Evolutionary conservation across 2,113 vertebrate species (phyloP), one percentile per base, ranked within the genome.

Genomic region (Hippolais icterina): DNA sequence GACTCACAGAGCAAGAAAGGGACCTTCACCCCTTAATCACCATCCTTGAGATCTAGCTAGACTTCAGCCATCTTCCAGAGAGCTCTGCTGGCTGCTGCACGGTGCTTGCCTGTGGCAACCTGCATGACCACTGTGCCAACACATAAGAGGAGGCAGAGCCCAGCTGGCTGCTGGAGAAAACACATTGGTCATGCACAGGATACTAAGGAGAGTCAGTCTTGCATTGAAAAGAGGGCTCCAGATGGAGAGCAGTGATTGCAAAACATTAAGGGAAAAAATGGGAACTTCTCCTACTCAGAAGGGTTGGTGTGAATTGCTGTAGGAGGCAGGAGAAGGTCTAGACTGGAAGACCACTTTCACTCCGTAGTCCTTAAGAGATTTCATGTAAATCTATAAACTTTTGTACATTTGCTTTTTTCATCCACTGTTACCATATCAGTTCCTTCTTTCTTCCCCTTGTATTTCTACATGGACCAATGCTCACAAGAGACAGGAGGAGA

Each of bases 111-210:
- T 47, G 15, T 1, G 10, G 22, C 42, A 83, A 41, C 20, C 33
- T 77, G 33, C 6, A 8, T 10, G 16, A 39, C 50, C 39, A 6
- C 19, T 0, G 0, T 65, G 46, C 35, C 65, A 79, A 46, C 0
- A 5, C 33, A 60, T 6, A 2, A 1, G 47, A 68, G 57, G 56
- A 74, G 42, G 21, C 78, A 91, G 61, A 69, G 50, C 22, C 56
- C 68, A 75, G 50, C 12, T 0, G 0, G 44, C 16, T 23, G 25
- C 64, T 69, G 50, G 28, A 49, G 46, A 42, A 94, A 71, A 63
- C 37, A 27, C 1, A 1, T 7, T 35, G 41, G 31, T 74, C 41
- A 15, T n/a, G 59, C 41, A 59, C 35, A 44, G 59, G 29, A 66
- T 68, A 35, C 35, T 75, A 8, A 64, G 33, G 20, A 82, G 19